These are phyloP conservation scores for Castor canadensis DNA, from an alignment of 2,113 vertebrate species.

Conservation along the genomic window DNA sequence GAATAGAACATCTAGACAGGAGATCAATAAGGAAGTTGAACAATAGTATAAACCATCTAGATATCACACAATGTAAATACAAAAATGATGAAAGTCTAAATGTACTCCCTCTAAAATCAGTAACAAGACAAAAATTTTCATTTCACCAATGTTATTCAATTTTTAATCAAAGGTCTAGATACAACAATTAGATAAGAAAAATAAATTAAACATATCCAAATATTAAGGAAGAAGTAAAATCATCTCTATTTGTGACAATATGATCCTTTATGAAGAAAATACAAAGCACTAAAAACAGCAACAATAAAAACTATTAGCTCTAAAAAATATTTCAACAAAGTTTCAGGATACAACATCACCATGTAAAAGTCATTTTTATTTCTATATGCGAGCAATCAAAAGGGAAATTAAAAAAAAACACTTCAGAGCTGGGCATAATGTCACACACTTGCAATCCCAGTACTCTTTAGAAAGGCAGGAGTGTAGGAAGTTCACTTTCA, in stretches of 20 bases:
- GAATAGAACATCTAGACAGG: no score
- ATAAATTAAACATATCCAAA: not conserved
- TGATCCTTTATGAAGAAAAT: not conserved
- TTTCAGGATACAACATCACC: not conserved
- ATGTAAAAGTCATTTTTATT: not conserved
- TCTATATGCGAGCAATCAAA: no score
- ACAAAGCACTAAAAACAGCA: not conserved
- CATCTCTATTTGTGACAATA: not conserved
- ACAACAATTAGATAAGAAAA: not conserved
- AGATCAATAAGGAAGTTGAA: not conserved
- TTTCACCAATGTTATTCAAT: not conserved
- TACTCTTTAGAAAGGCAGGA: no score
- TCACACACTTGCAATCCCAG: no score
- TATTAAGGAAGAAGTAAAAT: not conserved
- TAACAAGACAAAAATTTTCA: not conserved
- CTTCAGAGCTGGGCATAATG: no score
- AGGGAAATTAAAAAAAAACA: no score
- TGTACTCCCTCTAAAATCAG: not conserved
- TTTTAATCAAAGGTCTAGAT: not conserved
- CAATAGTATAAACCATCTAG: not conserved
- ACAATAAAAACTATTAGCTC: not conserved
- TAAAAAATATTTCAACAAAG: not conserved
- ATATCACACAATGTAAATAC: not conserved
- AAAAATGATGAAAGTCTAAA: not conserved
- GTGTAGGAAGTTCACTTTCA: no score